Percentiles rank a stretch among this genome's conserved stretches.
phyloP scores from a whole-genome alignment of 2,888 invertebrate genomes.

The Diabrotica balteata region DNA sequence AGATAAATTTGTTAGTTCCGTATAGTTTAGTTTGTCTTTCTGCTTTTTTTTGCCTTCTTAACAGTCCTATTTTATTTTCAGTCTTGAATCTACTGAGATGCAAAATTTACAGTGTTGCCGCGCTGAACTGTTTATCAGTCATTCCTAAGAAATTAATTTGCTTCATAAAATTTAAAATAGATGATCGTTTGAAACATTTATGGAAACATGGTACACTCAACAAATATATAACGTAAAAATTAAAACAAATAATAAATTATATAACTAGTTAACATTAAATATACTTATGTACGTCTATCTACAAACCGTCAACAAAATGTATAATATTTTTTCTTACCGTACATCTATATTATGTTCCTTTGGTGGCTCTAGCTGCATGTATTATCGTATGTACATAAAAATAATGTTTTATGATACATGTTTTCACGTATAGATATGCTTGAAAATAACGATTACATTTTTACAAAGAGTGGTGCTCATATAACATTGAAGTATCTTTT shows the following conservation, averaged over 20 bases:
- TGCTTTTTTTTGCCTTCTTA: no score
- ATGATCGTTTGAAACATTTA: no score
- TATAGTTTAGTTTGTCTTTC: no score
- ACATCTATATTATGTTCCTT: constrained; percentile 32
- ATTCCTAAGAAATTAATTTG: neutral
- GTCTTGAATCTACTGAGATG: no score
- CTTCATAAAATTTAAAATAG: neutral
- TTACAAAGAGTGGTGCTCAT: constrained; percentile 1
- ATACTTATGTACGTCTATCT: constrained; percentile 17
- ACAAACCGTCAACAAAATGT: constrained; percentile 23
- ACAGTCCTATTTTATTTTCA: no score
- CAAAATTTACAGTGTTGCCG: no score
- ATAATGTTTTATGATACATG: constrained; percentile 24
- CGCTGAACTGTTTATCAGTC: no score
- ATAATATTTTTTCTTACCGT: constrained; percentile 9
- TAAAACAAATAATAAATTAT: constrained; percentile 22
- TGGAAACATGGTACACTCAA: no score
- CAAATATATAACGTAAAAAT: constrained; percentile 9
- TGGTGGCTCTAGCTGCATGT: constrained; percentile 36
- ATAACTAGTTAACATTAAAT: constrained; percentile 34
- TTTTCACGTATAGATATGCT: constrained; percentile 29
- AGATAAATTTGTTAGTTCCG: neutral
- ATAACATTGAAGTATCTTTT: no score
- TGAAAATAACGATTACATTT: constrained; percentile 22
- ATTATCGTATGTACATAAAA: constrained; percentile 22